Conservation (phyloP, 2,888 invertebrate species). For the Lepidocyrtoides sp. region DNA sequence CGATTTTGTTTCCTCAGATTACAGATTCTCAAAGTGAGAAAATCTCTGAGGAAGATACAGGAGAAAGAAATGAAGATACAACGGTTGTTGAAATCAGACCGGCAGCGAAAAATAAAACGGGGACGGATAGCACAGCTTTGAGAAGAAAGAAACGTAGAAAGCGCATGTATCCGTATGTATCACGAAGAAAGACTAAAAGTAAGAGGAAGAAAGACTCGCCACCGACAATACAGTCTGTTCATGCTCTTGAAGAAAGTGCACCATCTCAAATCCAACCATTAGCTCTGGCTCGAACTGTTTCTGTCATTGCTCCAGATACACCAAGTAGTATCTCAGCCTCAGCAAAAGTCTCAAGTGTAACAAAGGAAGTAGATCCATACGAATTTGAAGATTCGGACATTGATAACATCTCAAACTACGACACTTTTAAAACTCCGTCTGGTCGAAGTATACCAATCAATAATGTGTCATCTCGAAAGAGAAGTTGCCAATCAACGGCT, state of each 20-base stretch:
- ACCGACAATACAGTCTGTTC: neutral
- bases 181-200: constrained; percentile 52
- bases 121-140: neutral
- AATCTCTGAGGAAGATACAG: neutral
- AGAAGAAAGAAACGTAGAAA: constrained; percentile 69
- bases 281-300: neutral
- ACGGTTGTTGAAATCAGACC: neutral
- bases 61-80: neutral
- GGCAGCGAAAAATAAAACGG: neutral
- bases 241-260: neutral
- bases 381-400: constrained; percentile 71
- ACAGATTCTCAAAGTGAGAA: neutral
- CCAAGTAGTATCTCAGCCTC: neutral
- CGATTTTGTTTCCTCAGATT: constrained; percentile 68
- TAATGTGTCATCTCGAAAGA: neutral
- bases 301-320: neutral
- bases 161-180: constrained; percentile 69
- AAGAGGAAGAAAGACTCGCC: constrained; percentile 27
- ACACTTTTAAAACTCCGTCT: constrained; percentile 42
- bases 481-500: neutral
- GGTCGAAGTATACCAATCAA: constrained; percentile 22
- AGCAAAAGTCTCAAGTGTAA: neutral
- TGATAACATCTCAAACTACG: neutral
- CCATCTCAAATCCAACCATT: neutral
- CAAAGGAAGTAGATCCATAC: constrained; percentile 56